Conservation (phyloP, 35 echinoderm and acorn worm species). For the Heliocidaris erythrogramma region DNA sequence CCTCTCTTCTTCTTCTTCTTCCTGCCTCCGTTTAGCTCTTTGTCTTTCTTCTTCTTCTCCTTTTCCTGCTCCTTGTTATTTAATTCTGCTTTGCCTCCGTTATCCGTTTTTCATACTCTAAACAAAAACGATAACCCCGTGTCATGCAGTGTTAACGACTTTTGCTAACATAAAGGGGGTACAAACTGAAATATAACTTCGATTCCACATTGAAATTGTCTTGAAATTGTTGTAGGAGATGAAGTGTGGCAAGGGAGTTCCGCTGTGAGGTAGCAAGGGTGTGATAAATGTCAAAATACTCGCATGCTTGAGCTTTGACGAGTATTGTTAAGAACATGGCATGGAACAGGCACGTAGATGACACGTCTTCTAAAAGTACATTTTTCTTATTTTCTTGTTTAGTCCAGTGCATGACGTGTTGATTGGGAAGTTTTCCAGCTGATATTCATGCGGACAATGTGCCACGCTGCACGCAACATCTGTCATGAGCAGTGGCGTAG, state of each 20-base stretch:
- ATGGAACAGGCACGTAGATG: not conserved
- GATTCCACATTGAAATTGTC: not conserved
- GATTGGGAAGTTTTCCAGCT: not conserved
- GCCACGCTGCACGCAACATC: not conserved
- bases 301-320: not conserved
- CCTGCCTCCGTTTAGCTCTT: not conserved
- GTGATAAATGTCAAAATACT: conserved; percentile 5
- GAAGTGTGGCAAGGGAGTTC: not conserved
- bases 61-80: too few relatives aligned
- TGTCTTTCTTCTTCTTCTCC: too few relatives aligned
- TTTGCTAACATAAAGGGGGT: too few relatives aligned
- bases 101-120: too few relatives aligned
- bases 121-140: too few relatives aligned
- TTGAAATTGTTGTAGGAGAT: not conserved
- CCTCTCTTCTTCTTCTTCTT: not conserved
- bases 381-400: not conserved
- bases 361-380: not conserved
- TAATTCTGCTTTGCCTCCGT: too few relatives aligned
- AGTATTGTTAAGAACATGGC: conserved; percentile 4
- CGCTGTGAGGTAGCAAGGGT: not conserved
- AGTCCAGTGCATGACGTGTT: not conserved
- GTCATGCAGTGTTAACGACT: too few relatives aligned
- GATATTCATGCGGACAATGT: not conserved
- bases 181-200: not conserved
- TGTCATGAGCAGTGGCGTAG: not conserved